Conservation (phyloP, 1,140 invertebrate genomes). For the Dryas iulia region DNA sequence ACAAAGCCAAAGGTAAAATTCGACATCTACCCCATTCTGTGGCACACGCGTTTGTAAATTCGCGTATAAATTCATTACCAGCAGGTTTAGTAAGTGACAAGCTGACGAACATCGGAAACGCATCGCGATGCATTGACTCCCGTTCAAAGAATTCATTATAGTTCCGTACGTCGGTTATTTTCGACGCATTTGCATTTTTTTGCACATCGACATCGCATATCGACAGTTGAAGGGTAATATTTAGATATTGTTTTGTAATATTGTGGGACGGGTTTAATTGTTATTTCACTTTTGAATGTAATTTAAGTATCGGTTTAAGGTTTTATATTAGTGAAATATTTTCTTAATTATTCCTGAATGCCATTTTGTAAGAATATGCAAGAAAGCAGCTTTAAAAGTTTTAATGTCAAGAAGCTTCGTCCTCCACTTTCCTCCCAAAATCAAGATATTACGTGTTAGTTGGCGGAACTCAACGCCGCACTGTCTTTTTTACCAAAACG, state of each 20-base stretch:
- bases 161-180: constrained; percentile 44
- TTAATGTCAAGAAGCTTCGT: too few species aligned
- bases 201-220: background rate
- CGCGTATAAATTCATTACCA: constrained; percentile 57
- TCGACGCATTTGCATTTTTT: constrained; percentile 44
- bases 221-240: background rate
- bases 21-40: constrained; percentile 26
- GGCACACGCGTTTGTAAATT: constrained; percentile 41
- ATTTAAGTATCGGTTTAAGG: background rate
- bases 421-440: too few species aligned
- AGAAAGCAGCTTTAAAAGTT: too few species aligned
- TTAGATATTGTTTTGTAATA: background rate
- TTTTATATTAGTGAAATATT: background rate
- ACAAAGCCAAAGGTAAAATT: constrained; percentile 17
- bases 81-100: constrained; percentile 42
- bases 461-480: too few species aligned
- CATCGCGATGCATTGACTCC: constrained; percentile 49
- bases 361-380: too few species aligned
- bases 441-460: too few species aligned
- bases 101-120: constrained; percentile 57
- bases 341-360: too few species aligned
- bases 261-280: background rate
- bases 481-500: too few species aligned
- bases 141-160: constrained; percentile 59
- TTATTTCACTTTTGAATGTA: background rate